Evolutionary conservation across 1,140 invertebrate genomes (phyloP), one percentile per base, ranked within the genome.

Genomic region (Zaprionus lachaisei): DNA sequence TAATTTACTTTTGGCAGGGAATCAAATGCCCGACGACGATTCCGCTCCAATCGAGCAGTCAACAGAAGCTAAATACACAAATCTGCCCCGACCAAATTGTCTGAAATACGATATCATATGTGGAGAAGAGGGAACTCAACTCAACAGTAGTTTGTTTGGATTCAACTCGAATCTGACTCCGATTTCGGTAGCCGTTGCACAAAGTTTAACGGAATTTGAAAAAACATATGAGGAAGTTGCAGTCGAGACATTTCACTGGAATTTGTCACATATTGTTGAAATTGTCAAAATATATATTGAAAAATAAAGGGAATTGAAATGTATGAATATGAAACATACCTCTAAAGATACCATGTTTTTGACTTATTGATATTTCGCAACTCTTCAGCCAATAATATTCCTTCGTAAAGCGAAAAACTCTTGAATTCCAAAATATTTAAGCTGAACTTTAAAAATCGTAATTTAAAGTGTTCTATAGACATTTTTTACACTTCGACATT

Each of bases 21-120:
- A 55, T 66, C 63, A 66, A 66, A 51, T 66, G 49, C 17, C 14
- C 41, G 41, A 44, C 41, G 41, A 47, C 41, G 56, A 64, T 24
- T 51, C 63, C 49, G 47, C 38, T 51, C 37, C 58, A 64, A 58
- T 77, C 64, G 58, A 73, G 68, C 73, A 76, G 73, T 65, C 79
- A 86, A 89, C 84, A 89, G 85, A 89, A 89, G 85, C 84, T 74
- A 67, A 71, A 68, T 57, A 63, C 57, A 12, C 64, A 79, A 57
- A 66, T 71, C 70, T 65, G 15, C 14, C 24, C 69, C 44, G 65
- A 44, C 51, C 51, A 71, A 81, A 71, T 41, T 63, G 44, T 68
- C 55, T 63, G 84, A 89, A 83, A 89, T 74, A 78, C 54, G 83
- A 86, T 86, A 89, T 80, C 79, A 80, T 80, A 51, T 51, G 20